Percentiles rank a stretch among this genome's conserved stretches.
These are phyloP conservation scores for Diadegma fenestrale DNA, from an alignment of 2,888 invertebrate genomes.

Conservation along the genomic window DNA sequence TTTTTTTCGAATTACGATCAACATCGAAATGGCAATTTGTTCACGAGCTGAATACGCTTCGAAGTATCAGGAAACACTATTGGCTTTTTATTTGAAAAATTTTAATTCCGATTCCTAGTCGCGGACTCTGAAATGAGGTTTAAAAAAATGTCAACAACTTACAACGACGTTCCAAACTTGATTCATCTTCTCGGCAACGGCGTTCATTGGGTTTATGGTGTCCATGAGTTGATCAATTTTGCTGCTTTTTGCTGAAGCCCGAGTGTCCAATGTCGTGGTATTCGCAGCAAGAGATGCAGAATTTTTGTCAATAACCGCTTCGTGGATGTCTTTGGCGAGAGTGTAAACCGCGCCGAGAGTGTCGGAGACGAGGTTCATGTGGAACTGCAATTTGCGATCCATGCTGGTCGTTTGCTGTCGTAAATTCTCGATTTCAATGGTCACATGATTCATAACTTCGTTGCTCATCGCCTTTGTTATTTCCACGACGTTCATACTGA, in stretches of 20 bases:
- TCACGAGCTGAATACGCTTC: no score
- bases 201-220: conserved; percentile 94
- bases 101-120: no score
- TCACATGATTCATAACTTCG: conserved; percentile 92
- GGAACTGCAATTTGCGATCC: conserved; percentile 93
- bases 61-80: no score
- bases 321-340: conserved; percentile 93
- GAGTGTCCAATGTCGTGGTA: conserved; percentile 83
- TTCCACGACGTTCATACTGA: conserved; percentile 93
- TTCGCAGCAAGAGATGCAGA: conserved; percentile 85
- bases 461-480: conserved; percentile 93
- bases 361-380: conserved; percentile 93
- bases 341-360: conserved; percentile 92
- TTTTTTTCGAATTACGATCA: no score
- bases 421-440: conserved; percentile 93
- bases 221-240: conserved; percentile 93
- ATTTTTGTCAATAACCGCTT: conserved; percentile 92
- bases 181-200: conserved; percentile 95
- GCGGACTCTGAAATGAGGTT: background rate
- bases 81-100: no score
- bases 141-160: conserved; percentile 63
- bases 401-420: conserved; percentile 91
- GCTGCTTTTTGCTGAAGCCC: conserved; percentile 83
- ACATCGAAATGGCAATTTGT: no score
- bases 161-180: conserved; percentile 95